These are phyloP conservation scores for Abrostola triplasia DNA, from an alignment of 2,888 invertebrate genomes.

Conservation along the genomic window DNA sequence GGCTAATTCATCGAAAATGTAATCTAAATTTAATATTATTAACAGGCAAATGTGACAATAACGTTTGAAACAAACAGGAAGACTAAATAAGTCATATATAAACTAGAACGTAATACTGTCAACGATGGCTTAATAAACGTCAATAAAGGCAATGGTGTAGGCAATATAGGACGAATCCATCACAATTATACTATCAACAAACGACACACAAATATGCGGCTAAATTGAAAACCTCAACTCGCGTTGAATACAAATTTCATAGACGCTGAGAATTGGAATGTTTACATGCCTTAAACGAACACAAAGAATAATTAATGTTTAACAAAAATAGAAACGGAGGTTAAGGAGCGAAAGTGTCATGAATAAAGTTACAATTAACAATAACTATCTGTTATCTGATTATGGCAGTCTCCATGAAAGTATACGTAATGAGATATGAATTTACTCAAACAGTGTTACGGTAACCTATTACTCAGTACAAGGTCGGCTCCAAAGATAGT, in stretches of 20 bases:
- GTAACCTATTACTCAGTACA: slow-evolving; percentile 58
- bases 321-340: slow-evolving; percentile 59
- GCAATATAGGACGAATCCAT: slow-evolving; percentile 70
- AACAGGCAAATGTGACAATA: slow-evolving; percentile 22
- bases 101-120: slow-evolving; percentile 22
- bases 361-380: slow-evolving; percentile 33
- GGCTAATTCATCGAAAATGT: slow-evolving; percentile 49
- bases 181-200: slow-evolving; percentile 68
- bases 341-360: slow-evolving; percentile 65
- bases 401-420: slow-evolving; percentile 32
- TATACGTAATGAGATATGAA: slow-evolving; percentile 32
- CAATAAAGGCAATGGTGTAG: slow-evolving; percentile 65
- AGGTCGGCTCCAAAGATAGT: slow-evolving; percentile 70
- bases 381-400: slow-evolving; percentile 26
- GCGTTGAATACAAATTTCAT: slow-evolving; percentile 71
- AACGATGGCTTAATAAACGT: slow-evolving; percentile 61
- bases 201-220: slow-evolving; percentile 64
- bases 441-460: slow-evolving; percentile 29
- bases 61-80: slow-evolving; percentile 38
- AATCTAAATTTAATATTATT: slow-evolving; percentile 25
- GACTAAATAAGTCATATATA: slow-evolving; percentile 19
- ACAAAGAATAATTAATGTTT: slow-evolving; percentile 61
- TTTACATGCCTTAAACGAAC: slow-evolving; percentile 58
- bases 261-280: slow-evolving; percentile 64
- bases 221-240: slow-evolving; percentile 58